phyloP scores from a whole-genome alignment of 2,113 vertebrate species.

The Hippocampus barbouri region DNA sequence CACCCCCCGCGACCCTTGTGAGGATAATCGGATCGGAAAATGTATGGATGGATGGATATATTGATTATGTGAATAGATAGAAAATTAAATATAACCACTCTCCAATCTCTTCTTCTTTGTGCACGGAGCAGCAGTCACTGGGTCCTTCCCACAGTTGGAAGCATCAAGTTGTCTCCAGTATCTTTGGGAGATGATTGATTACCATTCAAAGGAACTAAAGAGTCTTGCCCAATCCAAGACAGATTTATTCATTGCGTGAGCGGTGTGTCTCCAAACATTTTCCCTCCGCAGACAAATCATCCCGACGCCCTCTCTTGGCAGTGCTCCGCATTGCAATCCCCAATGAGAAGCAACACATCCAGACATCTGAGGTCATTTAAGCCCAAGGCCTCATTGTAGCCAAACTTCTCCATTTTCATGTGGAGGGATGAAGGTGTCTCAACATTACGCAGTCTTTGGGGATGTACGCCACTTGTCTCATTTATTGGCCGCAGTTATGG shows the following conservation, averaged over 20 bases:
- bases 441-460: constrained; percentile 49
- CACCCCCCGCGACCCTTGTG: too few relatives aligned
- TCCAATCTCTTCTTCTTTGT: not conserved
- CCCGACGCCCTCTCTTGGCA: constrained; percentile 61
- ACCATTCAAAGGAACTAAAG: not conserved
- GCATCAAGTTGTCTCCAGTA: not conserved
- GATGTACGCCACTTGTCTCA: constrained; percentile 62
- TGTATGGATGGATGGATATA: too few relatives aligned
- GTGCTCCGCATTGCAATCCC: constrained; percentile 45
- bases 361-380: constrained; percentile 64
- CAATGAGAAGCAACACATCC: constrained; percentile 30
- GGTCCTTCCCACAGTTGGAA: not conserved
- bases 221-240: not conserved
- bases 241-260: constrained; percentile 2
- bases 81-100: not conserved
- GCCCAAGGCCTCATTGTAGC: constrained; percentile 36
- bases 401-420: constrained; percentile 35
- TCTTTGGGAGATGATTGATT: not conserved
- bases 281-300: not conserved
- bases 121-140: not conserved
- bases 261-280: not conserved
- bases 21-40: too few relatives aligned
- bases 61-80: not conserved
- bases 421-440: constrained; percentile 36
- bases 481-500: constrained; percentile 53